Evolutionary conservation across 1,140 invertebrate genomes (phyloP).

Genomic region (Ruditapes philippinarum): DNA sequence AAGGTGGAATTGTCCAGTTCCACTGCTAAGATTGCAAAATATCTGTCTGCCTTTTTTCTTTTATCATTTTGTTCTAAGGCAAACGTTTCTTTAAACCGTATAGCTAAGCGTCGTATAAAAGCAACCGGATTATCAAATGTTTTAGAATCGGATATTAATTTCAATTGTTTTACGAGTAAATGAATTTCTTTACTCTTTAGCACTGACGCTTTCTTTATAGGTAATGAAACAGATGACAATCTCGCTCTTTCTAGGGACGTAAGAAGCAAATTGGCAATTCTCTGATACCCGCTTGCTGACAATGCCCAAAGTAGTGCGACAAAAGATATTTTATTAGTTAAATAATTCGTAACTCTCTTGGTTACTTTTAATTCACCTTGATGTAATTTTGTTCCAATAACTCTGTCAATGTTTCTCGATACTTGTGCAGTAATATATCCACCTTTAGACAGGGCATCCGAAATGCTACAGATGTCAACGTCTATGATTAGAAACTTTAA

Average conservation of each 20-base stretch:
- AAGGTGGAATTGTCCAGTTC: not conserved
- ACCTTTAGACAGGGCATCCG: not conserved
- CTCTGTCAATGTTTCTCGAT: not conserved
- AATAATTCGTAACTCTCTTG: not conserved
- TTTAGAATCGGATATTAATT: not conserved
- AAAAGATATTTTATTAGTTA: not conserved
- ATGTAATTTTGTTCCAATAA: not conserved
- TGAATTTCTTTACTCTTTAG: not conserved
- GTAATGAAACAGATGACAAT: not conserved
- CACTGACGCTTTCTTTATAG: not conserved
- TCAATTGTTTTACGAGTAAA: not conserved
- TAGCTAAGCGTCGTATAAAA: not conserved
- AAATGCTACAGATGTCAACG: not conserved
- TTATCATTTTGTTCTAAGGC: not conserved
- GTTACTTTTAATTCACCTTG: not conserved
- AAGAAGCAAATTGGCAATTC: not conserved
- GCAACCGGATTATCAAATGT: not conserved
- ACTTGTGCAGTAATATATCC: not conserved
- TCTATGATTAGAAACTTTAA: not conserved
- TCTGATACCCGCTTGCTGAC: not conserved
- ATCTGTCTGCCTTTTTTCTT: not conserved
- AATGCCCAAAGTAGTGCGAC: not conserved
- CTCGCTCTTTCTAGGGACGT: not conserved
- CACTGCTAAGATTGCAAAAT: not conserved
- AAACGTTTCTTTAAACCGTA: not conserved